A percentile compares a stretch with the other conserved stretches of the same genome.
Evolutionary conservation across 2,888 invertebrate genomes (phyloP).

Genomic region (Gasteruption jaculator): DNA sequence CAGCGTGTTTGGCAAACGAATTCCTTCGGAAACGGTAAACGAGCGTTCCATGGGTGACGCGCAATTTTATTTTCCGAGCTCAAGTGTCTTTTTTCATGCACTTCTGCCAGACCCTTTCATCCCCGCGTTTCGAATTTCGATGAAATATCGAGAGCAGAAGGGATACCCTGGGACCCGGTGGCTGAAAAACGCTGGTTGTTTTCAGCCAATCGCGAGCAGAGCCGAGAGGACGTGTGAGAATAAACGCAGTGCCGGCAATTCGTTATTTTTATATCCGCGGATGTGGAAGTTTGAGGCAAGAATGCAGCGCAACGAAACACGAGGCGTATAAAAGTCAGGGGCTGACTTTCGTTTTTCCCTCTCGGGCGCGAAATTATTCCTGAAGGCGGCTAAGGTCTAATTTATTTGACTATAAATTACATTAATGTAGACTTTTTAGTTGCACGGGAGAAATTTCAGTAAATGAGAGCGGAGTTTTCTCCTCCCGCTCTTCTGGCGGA

Average conservation of each 20-base stretch:
- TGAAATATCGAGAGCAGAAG: too few relatives aligned
- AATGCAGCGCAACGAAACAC: not conserved
- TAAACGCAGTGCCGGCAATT: conserved; percentile 13
- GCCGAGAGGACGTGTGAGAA: conserved; percentile 6
- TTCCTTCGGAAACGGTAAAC: conserved; percentile 20
- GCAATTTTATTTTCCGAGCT: too few relatives aligned
- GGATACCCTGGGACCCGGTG: too few relatives aligned
- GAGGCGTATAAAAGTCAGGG: conserved; percentile 11
- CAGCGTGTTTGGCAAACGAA: conserved; percentile 28
- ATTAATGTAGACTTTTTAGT: conserved; percentile 28
- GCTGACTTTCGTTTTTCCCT: conserved; percentile 17
- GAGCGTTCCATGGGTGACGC: not conserved
- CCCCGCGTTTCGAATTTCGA: too few relatives aligned
- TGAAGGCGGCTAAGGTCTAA: conserved; percentile 24
- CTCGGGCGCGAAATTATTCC: conserved; percentile 31
- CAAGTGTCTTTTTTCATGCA: too few relatives aligned
- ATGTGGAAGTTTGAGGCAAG: too few relatives aligned
- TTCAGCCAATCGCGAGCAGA: conserved; percentile 1
- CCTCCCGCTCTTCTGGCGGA: too few relatives aligned
- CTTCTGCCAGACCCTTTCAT: too few relatives aligned
- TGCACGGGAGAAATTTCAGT: conserved; percentile 27
- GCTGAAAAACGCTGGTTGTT: conserved; percentile 1
- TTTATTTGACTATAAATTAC: conserved; percentile 36
- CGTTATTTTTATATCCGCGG: conserved; percentile 16
- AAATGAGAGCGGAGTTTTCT: conserved; percentile 18